Percentiles rank a stretch among this genome's conserved stretches.
Conservation (phyloP, 2,888 invertebrate species). For the Megastigmus dorsalis region DNA sequence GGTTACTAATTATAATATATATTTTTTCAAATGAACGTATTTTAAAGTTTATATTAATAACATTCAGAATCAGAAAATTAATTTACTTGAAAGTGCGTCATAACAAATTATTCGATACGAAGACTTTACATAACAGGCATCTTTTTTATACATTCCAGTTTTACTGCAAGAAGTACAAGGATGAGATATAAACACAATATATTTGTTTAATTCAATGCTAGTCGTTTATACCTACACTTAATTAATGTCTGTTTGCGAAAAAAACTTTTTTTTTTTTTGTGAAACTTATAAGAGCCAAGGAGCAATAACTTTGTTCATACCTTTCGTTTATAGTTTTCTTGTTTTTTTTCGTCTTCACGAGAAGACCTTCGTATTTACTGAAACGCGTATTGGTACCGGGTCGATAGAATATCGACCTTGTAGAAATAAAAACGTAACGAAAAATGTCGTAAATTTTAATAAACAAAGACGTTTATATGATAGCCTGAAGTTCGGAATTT, state of each 20-base stretch:
- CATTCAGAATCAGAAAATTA: too few species aligned
- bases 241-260: too few species aligned
- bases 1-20: too few species aligned
- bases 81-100: too few species aligned
- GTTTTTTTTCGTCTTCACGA: background rate
- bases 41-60: too few species aligned
- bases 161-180: too few species aligned
- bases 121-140: too few species aligned
- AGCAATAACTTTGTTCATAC: background rate
- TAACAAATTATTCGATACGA: too few species aligned
- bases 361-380: background rate
- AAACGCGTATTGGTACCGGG: background rate
- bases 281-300: background rate
- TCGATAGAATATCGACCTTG: background rate
- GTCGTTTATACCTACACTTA: too few species aligned
- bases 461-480: background rate
- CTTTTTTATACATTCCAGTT: too few species aligned
- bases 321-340: background rate
- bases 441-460: background rate
- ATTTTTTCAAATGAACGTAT: too few species aligned
- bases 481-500: background rate
- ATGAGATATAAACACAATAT: too few species aligned
- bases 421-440: slow-evolving; percentile 11
- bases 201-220: background rate
- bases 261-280: background rate